Base-by-base conservation (phyloP, 2,113 vertebrate genomes). In the Mesitornis unicolor region DNA sequence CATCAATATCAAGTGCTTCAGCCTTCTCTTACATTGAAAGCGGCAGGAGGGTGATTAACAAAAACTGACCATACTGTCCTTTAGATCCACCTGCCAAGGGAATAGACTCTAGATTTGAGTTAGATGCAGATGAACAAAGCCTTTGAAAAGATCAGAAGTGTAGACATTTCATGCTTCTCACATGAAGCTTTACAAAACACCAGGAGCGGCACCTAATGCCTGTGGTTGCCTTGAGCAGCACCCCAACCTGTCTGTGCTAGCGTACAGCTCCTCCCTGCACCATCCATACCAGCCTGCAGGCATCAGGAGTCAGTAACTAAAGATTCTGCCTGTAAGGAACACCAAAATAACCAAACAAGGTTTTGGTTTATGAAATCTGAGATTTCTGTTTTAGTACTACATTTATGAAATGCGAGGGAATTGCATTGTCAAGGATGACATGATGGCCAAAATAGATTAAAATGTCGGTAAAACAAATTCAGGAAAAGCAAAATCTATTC, bases 201-300 rank as follows among this genome's bases (percentile, higher is more conserved):
- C 78, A 17, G 19, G 16, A 40, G 29, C 2, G 5, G 11, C 15
- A 17, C 3, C 1, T 40, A 42, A 16, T 50, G 15, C 9, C n/a
- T 40, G 8, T 40, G 29, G 16, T 50, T 0, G 1, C 26, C 8
- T 18, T 0, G 3, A 78, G 29, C 10, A 53, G 20, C 33, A 24
- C 18, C 12, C 6, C 0, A 3, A 22, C 18, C 16, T 48, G 20
- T 26, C 25, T 0, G 0, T 48, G 50, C 24, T 60, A 28, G 10
- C 1, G 2, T 10, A 13, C 21, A 40, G 6, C 15, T 65, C 11
- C 16, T 77, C 36, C 22, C 64, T 43, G 21, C 18, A 16, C 12
- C 22, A 36, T 20, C 35, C 18, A 2, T 10, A 18, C 7, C 3
- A 4, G 11, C 26, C 4, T 38, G 38, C 47, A 18, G n/a, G 36